Percentiles rank a stretch among this genome's conserved stretches.
Evolutionary conservation across 2,113 vertebrate genomes (phyloP).

Genomic region (Polypterus bichir): DNA sequence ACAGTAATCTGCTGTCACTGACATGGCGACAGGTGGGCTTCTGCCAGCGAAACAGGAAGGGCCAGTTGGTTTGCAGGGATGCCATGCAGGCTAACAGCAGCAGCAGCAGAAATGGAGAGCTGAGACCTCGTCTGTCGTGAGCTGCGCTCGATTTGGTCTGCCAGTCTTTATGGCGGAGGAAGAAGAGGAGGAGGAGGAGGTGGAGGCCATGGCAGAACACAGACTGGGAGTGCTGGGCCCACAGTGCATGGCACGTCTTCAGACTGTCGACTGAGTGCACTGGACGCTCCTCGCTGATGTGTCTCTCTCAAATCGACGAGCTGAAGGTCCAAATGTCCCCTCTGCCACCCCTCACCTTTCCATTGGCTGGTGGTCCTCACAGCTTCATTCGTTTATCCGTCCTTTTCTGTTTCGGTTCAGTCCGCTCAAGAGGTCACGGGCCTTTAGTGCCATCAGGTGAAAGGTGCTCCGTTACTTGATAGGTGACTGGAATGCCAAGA

Average conservation of each 20-base stretch:
- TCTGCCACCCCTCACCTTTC: no score
- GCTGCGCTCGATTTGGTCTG: not conserved
- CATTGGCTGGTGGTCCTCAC: no score
- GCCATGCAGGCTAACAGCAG: not conserved
- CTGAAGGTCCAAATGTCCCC: no score
- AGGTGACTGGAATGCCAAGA: no score
- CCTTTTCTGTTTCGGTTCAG: no score
- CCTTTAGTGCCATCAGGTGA: no score
- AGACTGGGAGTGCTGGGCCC: not conserved
- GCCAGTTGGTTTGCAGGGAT: constrained; percentile 1
- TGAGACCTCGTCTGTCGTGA: not conserved
- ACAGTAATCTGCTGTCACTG: not conserved
- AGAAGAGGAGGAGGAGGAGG: not conserved
- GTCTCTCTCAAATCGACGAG: no score
- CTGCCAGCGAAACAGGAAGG: not conserved
- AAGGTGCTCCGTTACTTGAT: no score
- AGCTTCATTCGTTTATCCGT: no score
- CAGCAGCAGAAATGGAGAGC: not conserved
- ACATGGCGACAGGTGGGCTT: not conserved
- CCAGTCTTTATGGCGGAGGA: not conserved
- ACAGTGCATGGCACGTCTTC: not conserved
- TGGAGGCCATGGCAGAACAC: not conserved
- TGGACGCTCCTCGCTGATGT: no score
- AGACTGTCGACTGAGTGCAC: not conserved
- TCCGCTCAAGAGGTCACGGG: no score